phyloP scores from a whole-genome alignment of 2,113 vertebrate species.

The Chinchilla lanigera region DNA sequence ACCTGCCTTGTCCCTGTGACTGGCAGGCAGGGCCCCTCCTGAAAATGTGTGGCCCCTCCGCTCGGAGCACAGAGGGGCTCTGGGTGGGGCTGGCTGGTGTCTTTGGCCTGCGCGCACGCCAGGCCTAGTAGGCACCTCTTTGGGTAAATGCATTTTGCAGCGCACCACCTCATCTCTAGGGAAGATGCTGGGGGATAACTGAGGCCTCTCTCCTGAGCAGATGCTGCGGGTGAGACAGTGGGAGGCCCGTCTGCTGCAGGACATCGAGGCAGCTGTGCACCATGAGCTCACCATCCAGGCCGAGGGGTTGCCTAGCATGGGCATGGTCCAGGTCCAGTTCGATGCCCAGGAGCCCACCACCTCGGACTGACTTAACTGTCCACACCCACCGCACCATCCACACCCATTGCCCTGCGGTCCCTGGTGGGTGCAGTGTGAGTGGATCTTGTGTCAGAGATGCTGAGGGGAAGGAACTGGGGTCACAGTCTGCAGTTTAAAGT shows the following conservation, averaged over 20 bases:
- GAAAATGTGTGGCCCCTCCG: too few species aligned
- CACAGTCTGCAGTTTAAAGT: background rate
- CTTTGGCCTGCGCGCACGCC: too few species aligned
- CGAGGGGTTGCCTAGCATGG: rapidly evolving
- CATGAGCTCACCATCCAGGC: conserved; percentile 66
- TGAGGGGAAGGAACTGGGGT: too few species aligned
- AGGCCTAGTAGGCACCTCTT: rapidly evolving
- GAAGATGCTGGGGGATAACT: background rate
- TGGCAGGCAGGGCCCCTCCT: background rate
- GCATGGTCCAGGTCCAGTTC: rapidly evolving
- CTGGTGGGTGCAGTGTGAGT: rapidly evolving
- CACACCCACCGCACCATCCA: background rate
- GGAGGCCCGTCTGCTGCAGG: conserved; percentile 61
- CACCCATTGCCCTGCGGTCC: rapidly evolving
- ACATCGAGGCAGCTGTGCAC: conserved; percentile 66
- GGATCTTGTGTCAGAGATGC: background rate
- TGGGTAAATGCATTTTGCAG: too few species aligned
- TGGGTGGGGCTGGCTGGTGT: rapidly evolving
- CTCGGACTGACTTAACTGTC: background rate
- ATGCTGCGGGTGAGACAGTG: conserved; percentile 48
- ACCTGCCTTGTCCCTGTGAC: background rate
- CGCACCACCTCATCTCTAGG: background rate
- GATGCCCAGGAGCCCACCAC: background rate
- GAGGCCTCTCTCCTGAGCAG: conserved; percentile 14
- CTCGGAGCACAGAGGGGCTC: background rate